These are phyloP conservation scores for Metellina segmentata DNA, from an alignment of 2,888 invertebrate species.

Conservation along the genomic window DNA sequence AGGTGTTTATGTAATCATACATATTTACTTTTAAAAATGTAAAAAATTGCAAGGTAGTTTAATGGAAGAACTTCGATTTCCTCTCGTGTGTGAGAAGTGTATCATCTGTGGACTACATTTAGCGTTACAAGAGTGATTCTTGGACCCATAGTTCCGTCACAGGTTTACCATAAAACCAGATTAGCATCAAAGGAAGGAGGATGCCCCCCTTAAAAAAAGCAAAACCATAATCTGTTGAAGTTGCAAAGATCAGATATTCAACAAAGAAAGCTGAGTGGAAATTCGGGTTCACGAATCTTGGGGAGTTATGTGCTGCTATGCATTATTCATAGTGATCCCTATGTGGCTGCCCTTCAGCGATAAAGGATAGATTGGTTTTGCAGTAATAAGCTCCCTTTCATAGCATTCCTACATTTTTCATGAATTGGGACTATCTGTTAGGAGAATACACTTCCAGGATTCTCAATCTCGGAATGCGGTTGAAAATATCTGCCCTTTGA, in stretches of 20 bases:
- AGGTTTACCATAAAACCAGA: slow-evolving; percentile 3
- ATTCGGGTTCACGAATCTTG: background rate
- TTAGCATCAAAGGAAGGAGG: background rate
- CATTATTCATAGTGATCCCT: slow-evolving; percentile 58
- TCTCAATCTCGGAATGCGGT: background rate
- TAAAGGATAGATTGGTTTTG: slow-evolving; percentile 52
- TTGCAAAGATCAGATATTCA: slow-evolving; percentile 18
- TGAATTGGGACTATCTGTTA: slow-evolving; percentile 30
- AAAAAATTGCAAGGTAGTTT: too few species aligned
- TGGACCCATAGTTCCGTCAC: slow-evolving; percentile 39
- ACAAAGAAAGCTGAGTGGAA: background rate
- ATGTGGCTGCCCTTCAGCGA: slow-evolving; percentile 28
- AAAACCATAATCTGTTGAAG: background rate
- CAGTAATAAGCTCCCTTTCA: slow-evolving; percentile 43
- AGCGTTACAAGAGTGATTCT: background rate
- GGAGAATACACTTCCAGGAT: slow-evolving; percentile 11
- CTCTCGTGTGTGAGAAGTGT: too few species aligned
- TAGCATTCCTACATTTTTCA: slow-evolving; percentile 56
- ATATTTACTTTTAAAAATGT: too few species aligned
- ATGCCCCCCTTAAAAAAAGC: background rate
- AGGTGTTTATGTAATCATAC: too few species aligned
- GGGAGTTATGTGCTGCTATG: background rate
- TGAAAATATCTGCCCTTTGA: background rate
- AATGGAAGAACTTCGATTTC: too few species aligned
- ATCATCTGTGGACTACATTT: slow-evolving; percentile 1